Evolutionary conservation across 64 coral and sea anemone species (phyloP).

Genomic region (Astreopora myriophthalma): DNA sequence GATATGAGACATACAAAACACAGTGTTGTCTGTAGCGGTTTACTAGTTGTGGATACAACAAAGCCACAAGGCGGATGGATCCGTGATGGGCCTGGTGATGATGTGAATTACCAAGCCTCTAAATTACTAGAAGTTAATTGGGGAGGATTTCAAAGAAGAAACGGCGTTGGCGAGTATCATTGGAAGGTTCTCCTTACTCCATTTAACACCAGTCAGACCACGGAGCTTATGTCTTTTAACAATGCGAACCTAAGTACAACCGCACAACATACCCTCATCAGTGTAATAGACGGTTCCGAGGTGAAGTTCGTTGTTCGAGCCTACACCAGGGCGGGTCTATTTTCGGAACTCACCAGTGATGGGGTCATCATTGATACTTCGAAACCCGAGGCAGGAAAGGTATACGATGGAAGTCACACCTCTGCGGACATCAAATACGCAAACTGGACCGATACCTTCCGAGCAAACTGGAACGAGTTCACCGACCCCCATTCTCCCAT

Average conservation of each 20-base stretch:
- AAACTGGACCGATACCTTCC: slow-evolving; percentile 65
- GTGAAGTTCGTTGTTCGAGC: slow-evolving; percentile 58
- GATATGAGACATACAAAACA: slow-evolving; percentile 63
- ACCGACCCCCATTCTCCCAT: slow-evolving; percentile 62
- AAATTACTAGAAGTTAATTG: slow-evolving; percentile 55
- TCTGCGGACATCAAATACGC: slow-evolving; percentile 55
- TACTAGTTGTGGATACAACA: slow-evolving; percentile 80
- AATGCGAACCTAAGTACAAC: slow-evolving; percentile 39
- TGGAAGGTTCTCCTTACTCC: slow-evolving; percentile 47
- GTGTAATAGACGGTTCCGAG: slow-evolving; percentile 65
- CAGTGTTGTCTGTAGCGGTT: slow-evolving; percentile 57
- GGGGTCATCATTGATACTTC: slow-evolving; percentile 83
- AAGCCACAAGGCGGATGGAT: slow-evolving; percentile 85
- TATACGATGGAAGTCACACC: slow-evolving; percentile 27
- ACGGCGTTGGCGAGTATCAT: slow-evolving; percentile 61
- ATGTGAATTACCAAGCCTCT: slow-evolving; percentile 62
- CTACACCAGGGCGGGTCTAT: slow-evolving; percentile 85
- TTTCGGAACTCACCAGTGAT: slow-evolving; percentile 57
- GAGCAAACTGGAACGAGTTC: slow-evolving; percentile 74
- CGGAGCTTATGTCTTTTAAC: slow-evolving; percentile 35
- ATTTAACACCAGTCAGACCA: slow-evolving; percentile 13
- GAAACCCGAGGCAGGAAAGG: slow-evolving; percentile 2
- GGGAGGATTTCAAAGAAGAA: slow-evolving; percentile 66
- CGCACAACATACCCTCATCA: slow-evolving; percentile 7
- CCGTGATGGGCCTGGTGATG: slow-evolving; percentile 71